Conservation (phyloP, 2,797 vertebrate genomes). For the Tapirus indicus region DNA sequence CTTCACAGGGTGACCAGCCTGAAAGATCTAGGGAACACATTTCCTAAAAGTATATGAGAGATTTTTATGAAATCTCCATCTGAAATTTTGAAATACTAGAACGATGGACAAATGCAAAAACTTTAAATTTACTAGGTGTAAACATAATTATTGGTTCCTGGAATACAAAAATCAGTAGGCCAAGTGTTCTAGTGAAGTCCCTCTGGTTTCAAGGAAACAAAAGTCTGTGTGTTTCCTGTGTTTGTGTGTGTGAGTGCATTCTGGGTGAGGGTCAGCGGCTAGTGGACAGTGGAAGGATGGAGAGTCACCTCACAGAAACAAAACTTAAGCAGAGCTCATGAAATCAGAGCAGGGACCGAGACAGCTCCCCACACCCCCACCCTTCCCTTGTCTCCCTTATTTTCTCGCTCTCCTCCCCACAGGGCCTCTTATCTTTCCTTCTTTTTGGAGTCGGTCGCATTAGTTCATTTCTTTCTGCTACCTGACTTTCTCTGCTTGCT, state of each 20-base stretch:
- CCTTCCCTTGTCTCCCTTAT: neutral
- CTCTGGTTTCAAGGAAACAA: neutral
- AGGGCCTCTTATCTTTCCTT: neutral
- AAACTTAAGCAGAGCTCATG: neutral
- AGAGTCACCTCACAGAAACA: neutral
- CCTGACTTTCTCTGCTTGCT: neutral
- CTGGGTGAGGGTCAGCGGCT: neutral
- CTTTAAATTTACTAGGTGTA: neutral
- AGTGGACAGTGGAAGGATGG: too few relatives aligned
- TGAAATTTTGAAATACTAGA: neutral
- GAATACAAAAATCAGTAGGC: neutral
- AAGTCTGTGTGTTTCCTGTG: neutral
- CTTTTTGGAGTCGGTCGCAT: neutral
- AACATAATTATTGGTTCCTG: neutral
- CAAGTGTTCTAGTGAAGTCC: neutral
- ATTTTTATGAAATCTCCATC: neutral
- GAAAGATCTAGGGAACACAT: neutral
- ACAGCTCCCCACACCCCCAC: neutral
- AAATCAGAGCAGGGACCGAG: neutral
- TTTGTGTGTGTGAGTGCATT: neutral
- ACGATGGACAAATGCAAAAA: neutral
- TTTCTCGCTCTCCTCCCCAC: neutral
- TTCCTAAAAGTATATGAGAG: neutral
- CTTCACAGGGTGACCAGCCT: neutral
- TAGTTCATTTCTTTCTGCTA: neutral